Evolutionary conservation across 2,888 invertebrate species (phyloP).

Genomic region (Tortrix viridana): DNA sequence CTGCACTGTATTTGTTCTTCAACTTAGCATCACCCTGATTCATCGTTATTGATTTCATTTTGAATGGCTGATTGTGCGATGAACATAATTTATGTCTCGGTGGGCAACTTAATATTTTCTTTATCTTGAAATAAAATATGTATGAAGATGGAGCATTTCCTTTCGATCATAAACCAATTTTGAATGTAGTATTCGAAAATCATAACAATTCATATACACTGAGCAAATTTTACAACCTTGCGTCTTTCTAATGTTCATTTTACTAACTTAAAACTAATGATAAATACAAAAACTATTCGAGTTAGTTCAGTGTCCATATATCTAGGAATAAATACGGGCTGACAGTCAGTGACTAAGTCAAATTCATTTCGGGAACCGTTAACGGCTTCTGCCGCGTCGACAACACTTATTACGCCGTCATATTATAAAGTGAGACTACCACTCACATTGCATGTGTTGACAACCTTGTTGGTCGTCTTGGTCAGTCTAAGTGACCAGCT

Average conservation of each 20-base stretch:
- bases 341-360: conserved; percentile 14
- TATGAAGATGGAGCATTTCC: conserved; percentile 26
- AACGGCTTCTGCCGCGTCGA: not conserved
- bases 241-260: conserved; percentile 49
- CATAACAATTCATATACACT: conserved; percentile 45
- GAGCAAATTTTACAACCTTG: conserved; percentile 60
- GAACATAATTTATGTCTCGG: conserved; percentile 48
- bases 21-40: conserved; percentile 12
- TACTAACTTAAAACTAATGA: conserved; percentile 53
- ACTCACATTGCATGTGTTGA: not conserved
- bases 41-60: conserved; percentile 5
- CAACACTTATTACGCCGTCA: not conserved
- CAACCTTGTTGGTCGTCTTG: not conserved
- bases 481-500: conserved; percentile 14
- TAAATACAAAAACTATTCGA: conserved; percentile 70
- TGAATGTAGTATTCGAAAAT: conserved; percentile 22
- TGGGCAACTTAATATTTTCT: conserved; percentile 45
- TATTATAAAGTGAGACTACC: conserved; percentile 18
- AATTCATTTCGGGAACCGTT: not conserved
- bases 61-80: conserved; percentile 11
- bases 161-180: not conserved
- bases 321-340: conserved; percentile 27
- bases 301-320: conserved; percentile 57
- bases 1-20: not conserved
- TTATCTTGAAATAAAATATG: conserved; percentile 1